Evolutionary conservation across 2,888 invertebrate species (phyloP).

Genomic region (Camptogramma bilineatum): DNA sequence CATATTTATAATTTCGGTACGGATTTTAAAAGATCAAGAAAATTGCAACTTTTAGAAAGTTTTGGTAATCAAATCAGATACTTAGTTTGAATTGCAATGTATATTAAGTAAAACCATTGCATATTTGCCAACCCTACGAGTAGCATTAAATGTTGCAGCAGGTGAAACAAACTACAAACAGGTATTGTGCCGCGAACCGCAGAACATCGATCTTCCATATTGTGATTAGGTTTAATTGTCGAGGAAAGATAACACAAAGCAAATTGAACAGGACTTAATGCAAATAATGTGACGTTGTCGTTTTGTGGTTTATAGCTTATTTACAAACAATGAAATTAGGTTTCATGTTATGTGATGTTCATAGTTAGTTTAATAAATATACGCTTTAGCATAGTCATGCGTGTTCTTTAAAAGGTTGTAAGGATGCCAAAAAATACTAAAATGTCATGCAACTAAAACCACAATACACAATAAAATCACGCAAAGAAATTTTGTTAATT

Average conservation of each 20-base stretch:
- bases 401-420: too few relatives aligned
- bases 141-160: constrained; percentile 23
- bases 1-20: too few relatives aligned
- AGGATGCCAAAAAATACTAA: too few relatives aligned
- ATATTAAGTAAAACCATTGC: not conserved
- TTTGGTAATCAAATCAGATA: not conserved
- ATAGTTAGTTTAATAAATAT: too few relatives aligned
- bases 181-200: constrained; percentile 13
- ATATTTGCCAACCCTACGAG: constrained; percentile 21
- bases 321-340: not conserved
- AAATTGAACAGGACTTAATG: constrained; percentile 12
- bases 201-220: constrained; percentile 20
- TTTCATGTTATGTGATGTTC: not conserved
- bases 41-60: too few relatives aligned
- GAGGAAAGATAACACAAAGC: constrained; percentile 9
- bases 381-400: too few relatives aligned
- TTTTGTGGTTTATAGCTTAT: not conserved
- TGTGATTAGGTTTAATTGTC: constrained; percentile 22
- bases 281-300: not conserved
- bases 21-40: too few relatives aligned
- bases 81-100: too few relatives aligned
- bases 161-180: constrained; percentile 23
- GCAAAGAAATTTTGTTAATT: too few relatives aligned
- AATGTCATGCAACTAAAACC: too few relatives aligned
- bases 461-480: too few relatives aligned